Evolutionary conservation across 2,888 invertebrate species (phyloP), one percentile per base, ranked within the genome.

Genomic region (Chrysolina americana): DNA sequence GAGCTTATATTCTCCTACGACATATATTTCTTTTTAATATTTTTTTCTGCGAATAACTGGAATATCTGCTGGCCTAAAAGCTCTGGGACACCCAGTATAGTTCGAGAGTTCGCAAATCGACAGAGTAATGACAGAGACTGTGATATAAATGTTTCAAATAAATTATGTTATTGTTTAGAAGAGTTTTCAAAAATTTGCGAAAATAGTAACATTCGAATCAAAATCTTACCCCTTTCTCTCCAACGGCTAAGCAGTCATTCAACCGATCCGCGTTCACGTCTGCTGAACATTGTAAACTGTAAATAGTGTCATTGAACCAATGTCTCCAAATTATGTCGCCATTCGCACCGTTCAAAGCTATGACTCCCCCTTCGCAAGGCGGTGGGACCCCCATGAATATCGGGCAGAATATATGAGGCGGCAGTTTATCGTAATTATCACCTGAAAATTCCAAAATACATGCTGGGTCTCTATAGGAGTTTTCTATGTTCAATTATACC

Each of bases 321-420:
- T 92, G 91, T 53, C 92, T 91, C 95, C 95, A 96, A 15, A 95
- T 82, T n/a, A 92, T 90, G 44, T 90, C 88, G 0, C 96, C 96
- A 53, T 90, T 92, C 28, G 83, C 86, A 0, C 95, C 96, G 85
- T 95, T 92, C n/a, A 95, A 84, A 0, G 94, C 94, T 78, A 95
- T 87, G 11, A 95, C 89, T 9, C 95, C 95, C 5, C 95, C 95
- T 77, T 92, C 91, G 85, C 95, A 96, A 0, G 92, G 92, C 8
- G 88, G 84, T 69, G 90, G 89, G 11, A 92, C 92, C 65, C 91
- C 91, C 83, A 94, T 92, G 83, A 93, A 93, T 74, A 93, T 90
- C 76, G 92, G 91, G 82, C 94, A 93, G 65, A 91, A 89, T 78
- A 90, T 89, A 78, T 91, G 90, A 23, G 90, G 89, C 0, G 90